Conservation (phyloP, 2,797 vertebrate species). For the Propithecus perrieri region DNA sequence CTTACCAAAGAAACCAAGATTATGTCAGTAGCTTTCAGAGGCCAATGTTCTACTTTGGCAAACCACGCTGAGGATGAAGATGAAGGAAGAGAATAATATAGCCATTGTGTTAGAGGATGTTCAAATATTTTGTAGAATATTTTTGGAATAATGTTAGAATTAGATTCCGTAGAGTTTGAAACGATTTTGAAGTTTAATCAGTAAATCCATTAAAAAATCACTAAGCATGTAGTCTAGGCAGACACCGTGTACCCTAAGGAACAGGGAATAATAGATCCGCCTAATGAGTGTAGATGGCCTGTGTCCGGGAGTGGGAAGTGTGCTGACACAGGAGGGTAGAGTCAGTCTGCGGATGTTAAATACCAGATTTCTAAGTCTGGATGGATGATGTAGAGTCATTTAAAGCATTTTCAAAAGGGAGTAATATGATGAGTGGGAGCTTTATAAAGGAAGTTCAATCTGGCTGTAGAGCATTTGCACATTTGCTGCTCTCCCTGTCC, state of each 20-base stretch:
- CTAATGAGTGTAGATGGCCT: not conserved
- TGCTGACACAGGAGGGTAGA: not conserved
- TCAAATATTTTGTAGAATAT: not conserved
- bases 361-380: not conserved
- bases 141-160: not conserved
- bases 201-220: not conserved
- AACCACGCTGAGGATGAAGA: not conserved
- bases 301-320: not conserved
- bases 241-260: not conserved
- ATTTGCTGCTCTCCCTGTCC: not conserved
- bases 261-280: not conserved
- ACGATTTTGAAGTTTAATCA: not conserved
- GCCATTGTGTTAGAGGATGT: not conserved
- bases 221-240: not conserved
- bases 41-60: not conserved
- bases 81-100: not conserved
- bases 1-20: not conserved
- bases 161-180: not conserved
- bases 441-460: constrained; percentile 47
- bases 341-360: not conserved
- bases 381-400: not conserved
- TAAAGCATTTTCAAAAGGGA: not conserved
- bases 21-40: not conserved
- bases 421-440: not conserved
- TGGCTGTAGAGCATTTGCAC: not conserved